Conservation (phyloP, 2,797 vertebrate genomes). For the Galago senegalensis region DNA sequence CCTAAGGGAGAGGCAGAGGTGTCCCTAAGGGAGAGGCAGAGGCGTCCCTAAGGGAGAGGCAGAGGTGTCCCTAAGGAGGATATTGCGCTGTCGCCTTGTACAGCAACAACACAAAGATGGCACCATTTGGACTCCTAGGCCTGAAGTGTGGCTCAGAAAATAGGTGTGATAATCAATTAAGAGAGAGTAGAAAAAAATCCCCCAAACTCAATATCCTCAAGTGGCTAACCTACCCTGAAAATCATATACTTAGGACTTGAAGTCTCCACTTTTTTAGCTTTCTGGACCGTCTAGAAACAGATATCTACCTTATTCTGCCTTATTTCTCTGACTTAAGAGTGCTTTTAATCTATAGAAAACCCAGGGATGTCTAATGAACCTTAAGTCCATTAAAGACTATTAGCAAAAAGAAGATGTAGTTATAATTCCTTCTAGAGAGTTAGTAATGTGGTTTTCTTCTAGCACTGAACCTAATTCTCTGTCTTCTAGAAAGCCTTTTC, state of each 20-base stretch:
- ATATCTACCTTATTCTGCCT: background rate
- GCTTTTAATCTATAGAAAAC: background rate
- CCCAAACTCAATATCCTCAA: background rate
- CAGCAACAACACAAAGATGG: background rate
- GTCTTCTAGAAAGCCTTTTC: slow-evolving; percentile 40
- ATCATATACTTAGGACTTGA: background rate
- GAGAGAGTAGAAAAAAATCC: background rate
- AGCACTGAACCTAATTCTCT: background rate
- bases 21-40: background rate
- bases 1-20: background rate
- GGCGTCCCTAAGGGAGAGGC: background rate
- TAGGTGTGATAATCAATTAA: background rate
- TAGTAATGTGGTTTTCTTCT: background rate
- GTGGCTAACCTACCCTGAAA: background rate
- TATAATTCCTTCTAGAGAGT: background rate
- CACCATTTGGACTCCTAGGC: background rate
- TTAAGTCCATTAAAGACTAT: background rate
- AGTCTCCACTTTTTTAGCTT: background rate
- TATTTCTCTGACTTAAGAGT: background rate
- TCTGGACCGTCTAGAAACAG: background rate
- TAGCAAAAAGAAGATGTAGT: background rate
- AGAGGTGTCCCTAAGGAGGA: background rate
- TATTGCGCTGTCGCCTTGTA: accelerated
- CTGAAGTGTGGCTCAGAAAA: background rate
- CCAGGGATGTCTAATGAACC: background rate